phyloP scores from a whole-genome alignment of 2,888 invertebrate genomes.

The Sphecodes monilicornis region DNA sequence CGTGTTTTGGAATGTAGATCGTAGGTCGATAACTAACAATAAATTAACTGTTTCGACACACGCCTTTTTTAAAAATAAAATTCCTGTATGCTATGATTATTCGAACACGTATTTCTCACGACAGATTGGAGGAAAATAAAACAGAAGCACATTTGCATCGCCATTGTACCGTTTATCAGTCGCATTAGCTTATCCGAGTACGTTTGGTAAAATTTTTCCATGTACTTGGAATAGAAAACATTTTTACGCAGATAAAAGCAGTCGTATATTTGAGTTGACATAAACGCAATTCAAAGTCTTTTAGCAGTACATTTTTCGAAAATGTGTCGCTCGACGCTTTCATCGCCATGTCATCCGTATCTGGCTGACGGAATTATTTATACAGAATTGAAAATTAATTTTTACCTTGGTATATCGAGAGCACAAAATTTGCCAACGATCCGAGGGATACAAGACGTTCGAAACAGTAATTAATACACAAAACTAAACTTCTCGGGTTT shows the following conservation, averaged over 20 bases:
- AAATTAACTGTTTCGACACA: too few relatives aligned
- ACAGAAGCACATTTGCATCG: neutral
- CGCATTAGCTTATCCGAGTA: slow-evolving; percentile 19
- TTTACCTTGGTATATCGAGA: too few relatives aligned
- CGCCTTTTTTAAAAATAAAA: neutral
- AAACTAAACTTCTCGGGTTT: too few relatives aligned
- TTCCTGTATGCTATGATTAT: neutral
- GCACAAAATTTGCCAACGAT: too few relatives aligned
- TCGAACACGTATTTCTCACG: neutral
- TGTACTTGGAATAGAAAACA: neutral
- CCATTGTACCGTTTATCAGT: neutral
- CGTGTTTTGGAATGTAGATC: too few relatives aligned
- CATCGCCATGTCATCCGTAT: too few relatives aligned
- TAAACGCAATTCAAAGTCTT: neutral
- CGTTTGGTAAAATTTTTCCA: slow-evolving; percentile 11
- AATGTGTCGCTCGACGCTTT: too few relatives aligned
- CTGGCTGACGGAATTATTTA: too few relatives aligned
- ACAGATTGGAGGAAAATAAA: neutral
- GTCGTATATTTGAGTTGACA: slow-evolving; percentile 6
- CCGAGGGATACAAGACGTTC: too few relatives aligned
- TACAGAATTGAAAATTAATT: too few relatives aligned
- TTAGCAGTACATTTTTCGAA: neutral
- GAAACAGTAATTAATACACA: too few relatives aligned
- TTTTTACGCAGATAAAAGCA: neutral
- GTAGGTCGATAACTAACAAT: too few relatives aligned